A percentile compares a stretch with the other conserved stretches of the same genome.
Conservation (phyloP, 2,888 invertebrate species). For the Ophion obscuratus region DNA sequence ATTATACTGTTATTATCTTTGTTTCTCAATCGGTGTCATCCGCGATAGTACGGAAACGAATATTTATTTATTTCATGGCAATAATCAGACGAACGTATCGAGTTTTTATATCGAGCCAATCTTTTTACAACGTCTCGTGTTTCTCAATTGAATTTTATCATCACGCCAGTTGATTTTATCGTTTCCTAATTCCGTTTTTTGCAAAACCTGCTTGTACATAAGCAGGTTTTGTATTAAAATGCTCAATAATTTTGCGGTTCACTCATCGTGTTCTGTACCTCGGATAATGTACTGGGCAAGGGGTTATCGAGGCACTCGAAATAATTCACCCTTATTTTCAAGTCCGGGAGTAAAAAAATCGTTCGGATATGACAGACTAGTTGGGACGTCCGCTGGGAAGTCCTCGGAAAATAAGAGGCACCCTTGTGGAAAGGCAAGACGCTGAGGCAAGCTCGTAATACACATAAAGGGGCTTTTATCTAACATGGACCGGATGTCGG, state of each 20-base stretch:
- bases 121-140: not conserved
- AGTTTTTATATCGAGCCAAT: conserved; percentile 41
- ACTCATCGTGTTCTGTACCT: no score
- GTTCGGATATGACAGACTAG: conserved; percentile 1
- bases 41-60: conserved; percentile 14
- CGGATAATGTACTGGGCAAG: no score
- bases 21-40: not conserved
- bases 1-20: no score
- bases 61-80: conserved; percentile 48
- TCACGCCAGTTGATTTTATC: no score
- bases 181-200: no score
- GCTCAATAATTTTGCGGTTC: no score
- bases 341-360: not conserved
- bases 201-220: no score
- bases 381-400: not conserved
- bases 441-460: not conserved
- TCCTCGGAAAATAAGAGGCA: conserved; percentile 14
- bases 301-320: not conserved
- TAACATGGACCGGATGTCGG: not conserved
- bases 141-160: not conserved
- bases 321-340: conserved; percentile 1
- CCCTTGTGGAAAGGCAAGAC: conserved; percentile 20
- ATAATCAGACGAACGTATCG: not conserved
- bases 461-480: not conserved
- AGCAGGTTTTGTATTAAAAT: no score